Evolutionary conservation across 2,888 invertebrate species (phyloP).

Genomic region (Callimorpha dominula): DNA sequence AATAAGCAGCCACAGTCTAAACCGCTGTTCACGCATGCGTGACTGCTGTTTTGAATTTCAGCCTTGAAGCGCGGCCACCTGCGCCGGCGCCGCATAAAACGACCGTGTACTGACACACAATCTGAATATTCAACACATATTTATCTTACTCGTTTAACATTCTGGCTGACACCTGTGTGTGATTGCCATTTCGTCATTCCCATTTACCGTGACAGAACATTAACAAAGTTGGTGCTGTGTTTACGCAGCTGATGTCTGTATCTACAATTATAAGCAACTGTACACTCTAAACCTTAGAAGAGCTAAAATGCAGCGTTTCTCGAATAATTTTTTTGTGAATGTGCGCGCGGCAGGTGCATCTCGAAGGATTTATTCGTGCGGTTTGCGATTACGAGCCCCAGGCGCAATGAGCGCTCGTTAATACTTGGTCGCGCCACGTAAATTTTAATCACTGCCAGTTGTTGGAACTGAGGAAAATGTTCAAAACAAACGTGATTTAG

Average conservation of each 20-base stretch:
- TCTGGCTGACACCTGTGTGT: conserved; percentile 80
- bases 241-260: conserved; percentile 30
- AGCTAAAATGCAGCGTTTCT: conserved; percentile 51
- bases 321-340: conserved; percentile 41
- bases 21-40: conserved; percentile 82
- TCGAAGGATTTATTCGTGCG: conserved; percentile 82
- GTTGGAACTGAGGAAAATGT: conserved; percentile 80
- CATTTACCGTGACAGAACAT: conserved; percentile 55
- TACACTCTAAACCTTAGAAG: conserved; percentile 31
- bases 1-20: conserved; percentile 64
- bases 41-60: conserved; percentile 87
- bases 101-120: conserved; percentile 84
- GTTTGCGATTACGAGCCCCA: conserved; percentile 74
- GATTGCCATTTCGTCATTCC: conserved; percentile 72
- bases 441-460: conserved; percentile 86
- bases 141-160: conserved; percentile 81
- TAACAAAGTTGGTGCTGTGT: conserved; percentile 36
- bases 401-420: conserved; percentile 82
- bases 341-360: conserved; percentile 79
- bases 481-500: conserved; percentile 84
- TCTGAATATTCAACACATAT: conserved; percentile 86
- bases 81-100: conserved; percentile 89
- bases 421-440: conserved; percentile 85
- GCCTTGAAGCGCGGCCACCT: conserved; percentile 88
- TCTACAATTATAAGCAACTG: conserved; percentile 32